phyloP scores from a whole-genome alignment of 2,888 invertebrate genomes.

The Tholera decimalis region DNA sequence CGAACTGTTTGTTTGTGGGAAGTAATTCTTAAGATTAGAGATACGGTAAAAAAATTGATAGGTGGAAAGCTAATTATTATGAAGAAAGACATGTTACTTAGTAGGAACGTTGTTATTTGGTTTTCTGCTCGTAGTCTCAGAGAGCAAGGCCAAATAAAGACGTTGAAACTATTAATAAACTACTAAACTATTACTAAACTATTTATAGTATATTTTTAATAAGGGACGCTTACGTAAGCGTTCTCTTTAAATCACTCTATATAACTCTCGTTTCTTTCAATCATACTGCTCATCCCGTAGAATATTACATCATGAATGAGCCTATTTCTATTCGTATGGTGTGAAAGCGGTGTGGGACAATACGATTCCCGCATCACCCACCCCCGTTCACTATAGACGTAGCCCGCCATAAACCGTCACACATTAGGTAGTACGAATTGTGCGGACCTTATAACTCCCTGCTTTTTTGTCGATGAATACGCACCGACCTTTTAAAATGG shows the following conservation, averaged over 20 bases:
- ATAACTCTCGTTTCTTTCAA: not conserved
- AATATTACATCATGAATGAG: slow-evolving; percentile 54
- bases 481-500: not conserved
- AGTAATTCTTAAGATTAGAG: no score
- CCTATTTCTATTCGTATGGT: slow-evolving; percentile 70
- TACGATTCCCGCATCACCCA: slow-evolving; percentile 78
- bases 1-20: no score
- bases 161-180: not conserved
- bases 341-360: slow-evolving; percentile 82
- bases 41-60: no score
- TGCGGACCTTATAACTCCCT: slow-evolving; percentile 65
- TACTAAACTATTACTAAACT: no score
- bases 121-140: no score
- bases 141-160: no score
- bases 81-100: no score
- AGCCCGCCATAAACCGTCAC: slow-evolving; percentile 76
- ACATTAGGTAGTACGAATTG: slow-evolving; percentile 71
- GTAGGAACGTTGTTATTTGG: no score
- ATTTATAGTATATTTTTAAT: slow-evolving; percentile 6
- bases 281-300: slow-evolving; percentile 3
- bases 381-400: slow-evolving; percentile 76
- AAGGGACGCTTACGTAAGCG: slow-evolving; percentile 14
- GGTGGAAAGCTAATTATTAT: no score
- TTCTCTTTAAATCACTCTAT: slow-evolving; percentile 9
- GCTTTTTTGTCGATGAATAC: slow-evolving; percentile 13